Percentiles rank a stretch among this genome's conserved stretches.
Conservation (phyloP, 2,113 vertebrate genomes). For the Xiphophorus maculatus region DNA sequence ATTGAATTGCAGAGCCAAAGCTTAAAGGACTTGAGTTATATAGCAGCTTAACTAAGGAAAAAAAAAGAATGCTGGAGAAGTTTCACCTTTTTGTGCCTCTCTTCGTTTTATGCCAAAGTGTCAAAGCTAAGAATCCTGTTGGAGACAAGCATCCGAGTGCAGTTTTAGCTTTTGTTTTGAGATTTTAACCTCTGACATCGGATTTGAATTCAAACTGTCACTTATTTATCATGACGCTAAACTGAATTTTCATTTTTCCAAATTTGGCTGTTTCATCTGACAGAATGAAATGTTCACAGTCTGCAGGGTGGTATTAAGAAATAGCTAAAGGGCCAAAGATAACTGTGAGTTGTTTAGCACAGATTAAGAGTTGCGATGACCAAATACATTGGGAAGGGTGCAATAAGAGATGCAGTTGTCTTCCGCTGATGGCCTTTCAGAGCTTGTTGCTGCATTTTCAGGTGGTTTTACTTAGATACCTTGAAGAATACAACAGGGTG, state of each 20-base stretch:
- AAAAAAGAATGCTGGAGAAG: constrained; percentile 5
- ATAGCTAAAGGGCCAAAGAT: constrained; percentile 25
- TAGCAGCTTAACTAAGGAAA: constrained; percentile 18
- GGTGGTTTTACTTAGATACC: not conserved
- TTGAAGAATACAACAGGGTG: constrained; percentile 1
- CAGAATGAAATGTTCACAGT: constrained; percentile 1
- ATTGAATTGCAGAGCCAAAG: constrained; percentile 43
- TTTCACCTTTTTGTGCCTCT: not conserved
- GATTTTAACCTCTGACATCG: not conserved
- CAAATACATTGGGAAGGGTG: constrained; percentile 61
- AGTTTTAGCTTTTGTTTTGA: not conserved
- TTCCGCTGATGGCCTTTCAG: constrained; percentile 21
- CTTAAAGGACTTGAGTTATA: not conserved
- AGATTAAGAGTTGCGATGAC: constrained; percentile 46
- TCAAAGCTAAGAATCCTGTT: not conserved
- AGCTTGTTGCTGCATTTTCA: not conserved
- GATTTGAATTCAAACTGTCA: not conserved
- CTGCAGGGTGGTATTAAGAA: constrained; percentile 44
- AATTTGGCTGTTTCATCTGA: constrained; percentile 10
- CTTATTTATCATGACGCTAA: constrained; percentile 13
- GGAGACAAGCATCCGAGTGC: not conserved
- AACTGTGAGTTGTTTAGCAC: constrained; percentile 17
- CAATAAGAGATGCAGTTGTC: constrained; percentile 55
- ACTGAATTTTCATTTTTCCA: not conserved
- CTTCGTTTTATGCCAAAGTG: not conserved